Conservation (phyloP, 2,888 invertebrate species). For the Epinotia demarniana region DNA sequence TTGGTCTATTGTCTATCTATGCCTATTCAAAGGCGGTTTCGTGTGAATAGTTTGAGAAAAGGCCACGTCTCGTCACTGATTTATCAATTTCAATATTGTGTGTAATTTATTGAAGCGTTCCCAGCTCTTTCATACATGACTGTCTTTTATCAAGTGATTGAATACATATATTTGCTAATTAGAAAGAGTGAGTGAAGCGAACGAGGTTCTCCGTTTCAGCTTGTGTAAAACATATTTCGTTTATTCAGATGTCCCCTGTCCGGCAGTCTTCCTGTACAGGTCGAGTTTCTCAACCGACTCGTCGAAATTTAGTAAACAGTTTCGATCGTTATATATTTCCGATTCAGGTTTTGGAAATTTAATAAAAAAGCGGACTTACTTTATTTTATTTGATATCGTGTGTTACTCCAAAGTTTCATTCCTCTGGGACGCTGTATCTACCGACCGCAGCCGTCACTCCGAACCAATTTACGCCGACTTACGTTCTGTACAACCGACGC, state of each 20-base stretch:
- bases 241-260: too few species aligned
- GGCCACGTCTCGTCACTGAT: not conserved
- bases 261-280: too few species aligned
- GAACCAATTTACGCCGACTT: conserved; percentile 6
- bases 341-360: too few species aligned
- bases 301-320: too few species aligned
- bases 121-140: not conserved
- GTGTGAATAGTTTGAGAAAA: not conserved
- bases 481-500: conserved; percentile 17
- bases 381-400: too few species aligned
- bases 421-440: not conserved
- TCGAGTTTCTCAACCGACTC: too few species aligned
- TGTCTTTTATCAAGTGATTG: not conserved
- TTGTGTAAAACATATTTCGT: too few species aligned
- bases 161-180: too few species aligned
- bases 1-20: conserved; percentile 23
- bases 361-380: too few species aligned
- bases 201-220: too few species aligned
- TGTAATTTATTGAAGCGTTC: not conserved
- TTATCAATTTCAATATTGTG: not conserved
- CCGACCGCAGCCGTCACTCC: not conserved
- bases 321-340: too few species aligned
- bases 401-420: not conserved
- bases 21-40: not conserved
- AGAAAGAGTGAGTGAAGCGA: too few species aligned